Evolutionary conservation across 2,797 vertebrate genomes (phyloP), one percentile per base, ranked within the genome.

Genomic region (Sebastiscus albofasciatus): DNA sequence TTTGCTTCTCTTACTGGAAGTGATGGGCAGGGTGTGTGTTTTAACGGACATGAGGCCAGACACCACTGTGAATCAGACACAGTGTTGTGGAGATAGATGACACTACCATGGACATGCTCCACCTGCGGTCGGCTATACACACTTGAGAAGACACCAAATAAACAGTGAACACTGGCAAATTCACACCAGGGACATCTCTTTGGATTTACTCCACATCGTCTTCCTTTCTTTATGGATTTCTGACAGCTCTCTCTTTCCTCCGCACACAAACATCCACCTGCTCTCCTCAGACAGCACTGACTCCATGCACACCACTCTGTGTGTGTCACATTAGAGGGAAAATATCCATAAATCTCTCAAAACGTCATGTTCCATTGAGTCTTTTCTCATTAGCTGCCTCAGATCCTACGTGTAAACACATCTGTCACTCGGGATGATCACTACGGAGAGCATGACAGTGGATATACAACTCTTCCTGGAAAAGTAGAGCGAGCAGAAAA

Each of bases 311-410:
- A 29, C 46, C 11, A 1, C 46, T 9, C 1, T 36, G 49, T 49
- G 67, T 72, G 77, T 54, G 79, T 77, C 84, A 74, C 71, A 61
- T 61, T 59, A 11, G 7, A 67, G 49, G 84, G 79, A 78, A 91
- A 84, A 75, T 56, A 66, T 81, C 79, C 82, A 88, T 75, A 88
- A 87, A 87, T 89, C 83, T 89, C 83, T 87, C 81, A 72, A 88
- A 85, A 80, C 73, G 31, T 80, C 66, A 76, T 73, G 72, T 86
- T 86, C 83, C 84, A 61, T 31, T 69, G 68, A 86, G 85, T 69
- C 81, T 68, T 78, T 31, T 77, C 85, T 84, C 74, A 87, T 84
- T 79, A 83, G 81, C 59, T 75, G 72, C 71, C 62, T 87, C 66
- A 10, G 56, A 87, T 70, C 70, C 74, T 22, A 33, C 36, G 8